Evolutionary conservation across 2,113 vertebrate species (phyloP).

Genomic region (Neofelis nebulosa): DNA sequence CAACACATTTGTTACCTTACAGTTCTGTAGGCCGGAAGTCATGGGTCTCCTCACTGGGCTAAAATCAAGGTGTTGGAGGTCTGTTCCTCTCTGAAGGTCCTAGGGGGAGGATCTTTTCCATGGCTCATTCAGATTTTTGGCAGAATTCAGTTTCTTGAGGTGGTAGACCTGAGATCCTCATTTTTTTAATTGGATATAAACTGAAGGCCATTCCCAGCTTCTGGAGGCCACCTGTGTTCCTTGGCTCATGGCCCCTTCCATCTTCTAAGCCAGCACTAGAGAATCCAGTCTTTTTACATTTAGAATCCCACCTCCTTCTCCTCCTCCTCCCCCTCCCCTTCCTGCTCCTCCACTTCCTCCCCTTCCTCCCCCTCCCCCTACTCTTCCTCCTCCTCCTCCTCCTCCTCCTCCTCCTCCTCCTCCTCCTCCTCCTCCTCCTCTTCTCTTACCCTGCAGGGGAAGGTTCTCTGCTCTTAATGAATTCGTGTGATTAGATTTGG

Average conservation of each 20-base stretch:
- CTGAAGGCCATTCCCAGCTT: background rate
- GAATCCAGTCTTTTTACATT: background rate
- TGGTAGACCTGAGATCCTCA: background rate
- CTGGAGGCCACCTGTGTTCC: background rate
- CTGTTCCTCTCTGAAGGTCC: background rate
- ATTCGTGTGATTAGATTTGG: background rate
- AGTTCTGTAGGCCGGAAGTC: background rate
- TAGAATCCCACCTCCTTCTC: background rate
- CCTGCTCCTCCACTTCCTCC: background rate
- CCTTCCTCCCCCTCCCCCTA: background rate
- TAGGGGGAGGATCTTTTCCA: background rate
- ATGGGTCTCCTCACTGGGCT: background rate
- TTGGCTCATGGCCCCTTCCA: background rate
- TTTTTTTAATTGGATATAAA: background rate
- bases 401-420: background rate
- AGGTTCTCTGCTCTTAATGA: background rate
- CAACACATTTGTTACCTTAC: background rate
- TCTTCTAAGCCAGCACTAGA: background rate
- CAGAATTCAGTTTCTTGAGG: background rate
- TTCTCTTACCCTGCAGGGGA: background rate
- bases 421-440: background rate
- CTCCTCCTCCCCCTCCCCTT: background rate
- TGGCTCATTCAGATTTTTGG: background rate
- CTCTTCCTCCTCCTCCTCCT: background rate
- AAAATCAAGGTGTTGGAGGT: background rate